Conservation (phyloP, 2,113 vertebrate species). For the Talpa occidentalis region DNA sequence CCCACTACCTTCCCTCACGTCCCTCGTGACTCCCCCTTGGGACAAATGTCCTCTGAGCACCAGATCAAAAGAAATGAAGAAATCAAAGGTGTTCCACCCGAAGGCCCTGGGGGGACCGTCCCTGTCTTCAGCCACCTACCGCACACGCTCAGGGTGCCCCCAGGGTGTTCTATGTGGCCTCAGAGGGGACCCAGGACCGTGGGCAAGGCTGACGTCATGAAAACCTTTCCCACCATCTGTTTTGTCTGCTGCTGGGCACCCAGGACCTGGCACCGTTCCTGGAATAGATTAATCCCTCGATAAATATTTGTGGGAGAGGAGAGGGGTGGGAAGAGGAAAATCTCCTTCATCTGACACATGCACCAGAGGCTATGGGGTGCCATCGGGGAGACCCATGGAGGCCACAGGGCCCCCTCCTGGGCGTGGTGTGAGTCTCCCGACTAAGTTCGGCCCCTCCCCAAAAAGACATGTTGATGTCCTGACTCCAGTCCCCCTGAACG, state of each 20-base stretch:
- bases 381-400: rapidly evolving
- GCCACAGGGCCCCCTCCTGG: background rate
- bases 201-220: background rate
- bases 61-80: background rate
- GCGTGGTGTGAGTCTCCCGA: background rate
- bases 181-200: background rate
- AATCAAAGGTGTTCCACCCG: background rate
- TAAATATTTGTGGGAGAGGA: constrained; percentile 58
- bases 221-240: background rate
- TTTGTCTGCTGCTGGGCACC: constrained; percentile 54
- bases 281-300: constrained; percentile 50
- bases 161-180: background rate
- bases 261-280: constrained; percentile 45
- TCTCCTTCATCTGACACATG: background rate
- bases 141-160: too few relatives aligned
- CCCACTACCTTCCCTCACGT: too few relatives aligned
- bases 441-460: background rate
- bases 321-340: background rate
- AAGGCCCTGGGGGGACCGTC: background rate
- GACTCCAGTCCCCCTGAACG: background rate
- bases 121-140: rapidly evolving
- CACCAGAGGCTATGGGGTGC: rapidly evolving
- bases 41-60: too few relatives aligned
- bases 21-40: too few relatives aligned
- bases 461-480: background rate